Evolutionary conservation across 2,113 vertebrate genomes (phyloP).

Genomic region (Leptosomus discolor): DNA sequence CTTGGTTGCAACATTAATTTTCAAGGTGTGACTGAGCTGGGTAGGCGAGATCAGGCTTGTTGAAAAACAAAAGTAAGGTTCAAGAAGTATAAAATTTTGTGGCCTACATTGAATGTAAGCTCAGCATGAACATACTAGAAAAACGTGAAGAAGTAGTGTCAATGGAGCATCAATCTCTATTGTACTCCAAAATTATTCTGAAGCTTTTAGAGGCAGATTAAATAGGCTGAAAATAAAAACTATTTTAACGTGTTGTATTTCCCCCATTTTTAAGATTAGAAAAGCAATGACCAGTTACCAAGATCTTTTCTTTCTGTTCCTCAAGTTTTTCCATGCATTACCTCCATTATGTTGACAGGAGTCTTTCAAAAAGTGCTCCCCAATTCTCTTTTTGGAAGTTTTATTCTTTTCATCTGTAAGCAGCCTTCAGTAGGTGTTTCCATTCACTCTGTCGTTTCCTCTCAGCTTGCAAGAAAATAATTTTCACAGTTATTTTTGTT

Average conservation of each 20-base stretch:
- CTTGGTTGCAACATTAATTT: background rate
- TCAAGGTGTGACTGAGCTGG: background rate
- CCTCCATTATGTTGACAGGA: background rate
- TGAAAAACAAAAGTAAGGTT: background rate
- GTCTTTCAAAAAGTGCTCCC: background rate
- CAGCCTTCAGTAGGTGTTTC: background rate
- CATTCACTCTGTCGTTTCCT: background rate
- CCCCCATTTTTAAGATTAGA: background rate
- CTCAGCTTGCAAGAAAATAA: background rate
- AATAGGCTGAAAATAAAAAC: background rate
- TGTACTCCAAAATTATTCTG: background rate
- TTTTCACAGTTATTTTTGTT: background rate
- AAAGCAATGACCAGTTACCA: background rate
- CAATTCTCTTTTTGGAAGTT: background rate
- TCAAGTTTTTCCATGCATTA: background rate
- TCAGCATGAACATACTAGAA: background rate
- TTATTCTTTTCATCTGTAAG: background rate
- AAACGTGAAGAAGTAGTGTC: background rate
- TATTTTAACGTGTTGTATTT: background rate
- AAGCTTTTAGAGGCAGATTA: background rate
- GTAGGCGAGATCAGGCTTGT: background rate
- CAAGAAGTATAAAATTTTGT: background rate
- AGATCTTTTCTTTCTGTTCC: background rate
- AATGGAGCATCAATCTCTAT: fast-evolving
- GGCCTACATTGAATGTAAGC: background rate